These are phyloP conservation scores for Himalopsyche kuldschensis DNA, from an alignment of 2,888 invertebrate genomes.

Conservation along the genomic window DNA sequence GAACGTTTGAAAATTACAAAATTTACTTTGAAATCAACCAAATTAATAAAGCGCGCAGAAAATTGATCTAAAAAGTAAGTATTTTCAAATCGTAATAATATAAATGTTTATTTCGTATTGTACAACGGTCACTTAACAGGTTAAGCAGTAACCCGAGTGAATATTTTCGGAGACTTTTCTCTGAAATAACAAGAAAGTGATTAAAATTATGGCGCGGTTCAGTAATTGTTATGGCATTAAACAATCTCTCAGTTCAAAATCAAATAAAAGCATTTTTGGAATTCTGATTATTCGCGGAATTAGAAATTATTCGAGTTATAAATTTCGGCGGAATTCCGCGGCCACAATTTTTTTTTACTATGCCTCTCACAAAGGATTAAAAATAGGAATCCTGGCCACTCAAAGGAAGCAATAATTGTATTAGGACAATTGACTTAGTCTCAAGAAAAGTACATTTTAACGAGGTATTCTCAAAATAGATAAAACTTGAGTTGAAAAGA, in stretches of 20 bases:
- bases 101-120: not conserved
- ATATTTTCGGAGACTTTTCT: not conserved
- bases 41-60: no score
- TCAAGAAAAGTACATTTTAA: no score
- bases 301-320: not conserved
- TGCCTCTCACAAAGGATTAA: not conserved
- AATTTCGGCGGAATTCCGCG: not conserved
- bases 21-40: no score
- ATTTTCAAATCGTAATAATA: no score
- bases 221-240: not conserved
- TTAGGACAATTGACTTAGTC: not conserved
- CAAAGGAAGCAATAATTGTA: not conserved
- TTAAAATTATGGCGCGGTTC: not conserved
- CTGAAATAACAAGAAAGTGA: not conserved
- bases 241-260: not conserved
- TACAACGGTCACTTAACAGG: not conserved
- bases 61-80: no score
- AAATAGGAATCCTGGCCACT: not conserved
- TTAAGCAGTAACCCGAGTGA: not conserved
- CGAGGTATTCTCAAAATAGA: no score
- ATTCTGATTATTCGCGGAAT: not conserved
- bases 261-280: not conserved
- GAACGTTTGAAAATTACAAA: no score
- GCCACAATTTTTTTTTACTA: not conserved
- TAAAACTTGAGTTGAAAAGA: no score